A percentile compares a stretch with the other conserved stretches of the same genome.
phyloP scores from a whole-genome alignment of 2,113 vertebrate genomes.

The Athene cunicularia region DNA sequence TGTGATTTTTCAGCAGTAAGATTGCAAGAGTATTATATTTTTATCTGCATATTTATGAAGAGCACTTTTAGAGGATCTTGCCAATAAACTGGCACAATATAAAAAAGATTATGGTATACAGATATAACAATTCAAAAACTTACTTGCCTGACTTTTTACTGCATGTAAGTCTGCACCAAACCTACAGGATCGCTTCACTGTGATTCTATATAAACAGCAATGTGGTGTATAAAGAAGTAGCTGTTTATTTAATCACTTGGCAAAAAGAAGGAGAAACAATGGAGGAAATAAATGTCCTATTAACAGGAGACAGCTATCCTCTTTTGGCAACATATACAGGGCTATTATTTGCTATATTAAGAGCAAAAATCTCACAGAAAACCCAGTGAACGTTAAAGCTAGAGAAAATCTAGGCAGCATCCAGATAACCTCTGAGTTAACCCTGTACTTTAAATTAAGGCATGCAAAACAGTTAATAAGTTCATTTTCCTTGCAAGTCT shows the following conservation, averaged over 20 bases:
- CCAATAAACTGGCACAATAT: not conserved
- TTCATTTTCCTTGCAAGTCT: not conserved
- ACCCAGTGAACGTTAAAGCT: not conserved
- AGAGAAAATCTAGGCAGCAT: not conserved
- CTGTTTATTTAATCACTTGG: not conserved
- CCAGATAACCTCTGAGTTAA: not conserved
- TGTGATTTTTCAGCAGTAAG: not conserved
- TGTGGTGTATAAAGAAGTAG: not conserved
- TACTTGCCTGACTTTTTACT: not conserved
- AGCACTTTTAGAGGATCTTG: not conserved
- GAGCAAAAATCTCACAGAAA: not conserved
- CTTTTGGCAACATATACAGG: not conserved
- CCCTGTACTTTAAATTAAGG: not conserved
- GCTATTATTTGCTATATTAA: not conserved
- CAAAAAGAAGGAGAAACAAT: not conserved
- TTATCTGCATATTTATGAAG: not conserved
- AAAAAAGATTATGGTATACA: not conserved
- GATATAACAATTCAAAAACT: not conserved
- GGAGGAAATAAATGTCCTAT: not conserved
- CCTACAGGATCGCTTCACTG: not conserved
- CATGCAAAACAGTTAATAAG: not conserved
- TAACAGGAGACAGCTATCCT: not conserved
- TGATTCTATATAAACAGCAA: not conserved
- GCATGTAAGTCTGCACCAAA: not conserved
- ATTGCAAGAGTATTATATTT: not conserved